Evolutionary conservation across 2,797 vertebrate species (phyloP), one percentile per base, ranked within the genome.

Genomic region (Alcedo atthis): DNA sequence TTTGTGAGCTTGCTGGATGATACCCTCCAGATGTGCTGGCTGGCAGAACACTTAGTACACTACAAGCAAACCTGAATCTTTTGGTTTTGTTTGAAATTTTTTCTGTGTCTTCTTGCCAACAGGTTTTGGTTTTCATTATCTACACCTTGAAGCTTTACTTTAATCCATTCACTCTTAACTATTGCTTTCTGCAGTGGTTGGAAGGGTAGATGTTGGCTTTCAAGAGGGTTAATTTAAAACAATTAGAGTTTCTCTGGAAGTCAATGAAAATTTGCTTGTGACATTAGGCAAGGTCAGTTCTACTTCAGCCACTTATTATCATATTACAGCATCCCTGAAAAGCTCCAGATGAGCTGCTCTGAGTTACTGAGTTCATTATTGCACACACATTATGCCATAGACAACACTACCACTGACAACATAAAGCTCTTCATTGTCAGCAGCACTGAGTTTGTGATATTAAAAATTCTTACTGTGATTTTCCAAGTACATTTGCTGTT

Each of bases 401-500:
- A 83, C 89, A 93, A 79, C 61, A 82, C 49, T 66, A 45, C 66
- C 62, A 74, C 74, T 61, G 77, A 78, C 53, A 57, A 83, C 35
- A 81, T 43, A 81, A 30, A 58, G 48, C 19, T 71, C 46, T 63
- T 58, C 48, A 63, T 64, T 80, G 53, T 92, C 92, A 94, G 92
- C 85, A 95, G 55, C 37, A 70, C 59, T 80, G 76, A 75, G 83
- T 90, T 74, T 85, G 84, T 83, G 64, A 94, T 84, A 91, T 81
- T 74, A 78, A 85, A 96, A 85, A 79, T 90, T 90, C 99, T 98
- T 98, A 99, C 99, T 97, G 99, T 99, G 97, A 99, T 99, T 97
- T 98, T 99, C 99, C 99, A 99, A 87, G 99, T 98, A 95, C 99
- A 99, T 97, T 99, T 99, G 97, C 98, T 99, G 94, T 99, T 99